Percentiles rank a stretch among this genome's conserved stretches.
These are phyloP conservation scores for Megalops cyprinoides DNA, from an alignment of 2,797 vertebrate genomes.

Conservation along the genomic window DNA sequence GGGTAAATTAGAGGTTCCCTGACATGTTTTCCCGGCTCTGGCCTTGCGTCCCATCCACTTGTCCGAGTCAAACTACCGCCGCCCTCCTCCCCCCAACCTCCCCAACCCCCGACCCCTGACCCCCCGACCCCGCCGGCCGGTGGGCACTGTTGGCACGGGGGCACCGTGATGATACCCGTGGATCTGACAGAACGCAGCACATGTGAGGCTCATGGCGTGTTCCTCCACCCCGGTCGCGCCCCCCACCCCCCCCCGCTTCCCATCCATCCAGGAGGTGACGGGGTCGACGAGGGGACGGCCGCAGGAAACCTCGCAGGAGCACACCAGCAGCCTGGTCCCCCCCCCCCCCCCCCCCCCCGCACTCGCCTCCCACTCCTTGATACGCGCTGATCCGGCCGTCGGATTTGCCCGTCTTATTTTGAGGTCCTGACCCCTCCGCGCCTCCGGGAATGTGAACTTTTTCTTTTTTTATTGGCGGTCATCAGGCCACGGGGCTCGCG, in stretches of 20 bases:
- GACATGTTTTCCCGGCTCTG: constrained; percentile 53
- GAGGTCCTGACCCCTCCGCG: constrained; percentile 59
- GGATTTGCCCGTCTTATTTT: constrained; percentile 62
- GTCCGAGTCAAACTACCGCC: constrained; percentile 25
- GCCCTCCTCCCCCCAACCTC: no score
- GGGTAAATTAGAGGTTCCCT: constrained; percentile 55
- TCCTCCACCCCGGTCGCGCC: constrained; percentile 15
- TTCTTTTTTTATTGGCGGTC: constrained; percentile 63
- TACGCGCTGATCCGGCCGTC: constrained; percentile 60
- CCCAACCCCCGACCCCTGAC: no score
- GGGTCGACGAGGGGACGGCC: constrained; percentile 28
- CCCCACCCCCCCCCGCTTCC: constrained; percentile 26
- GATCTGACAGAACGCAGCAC: constrained; percentile 10
- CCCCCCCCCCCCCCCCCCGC: constrained; percentile 67
- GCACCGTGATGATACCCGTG: constrained; percentile 13
- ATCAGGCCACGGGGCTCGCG: constrained; percentile 48
- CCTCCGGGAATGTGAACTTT: constrained; percentile 65
- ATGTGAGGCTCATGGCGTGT: constrained; percentile 27
- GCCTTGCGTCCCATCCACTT: constrained; percentile 42
- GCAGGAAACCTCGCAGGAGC: constrained; percentile 46
- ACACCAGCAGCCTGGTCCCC: constrained; percentile 55
- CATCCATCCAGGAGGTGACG: constrained; percentile 35
- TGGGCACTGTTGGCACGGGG: constrained; percentile 29
- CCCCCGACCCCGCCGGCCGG: no score
- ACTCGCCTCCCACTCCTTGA: constrained; percentile 53